phyloP scores from a whole-genome alignment of 2,888 invertebrate species.

The Erebia epiphron region DNA sequence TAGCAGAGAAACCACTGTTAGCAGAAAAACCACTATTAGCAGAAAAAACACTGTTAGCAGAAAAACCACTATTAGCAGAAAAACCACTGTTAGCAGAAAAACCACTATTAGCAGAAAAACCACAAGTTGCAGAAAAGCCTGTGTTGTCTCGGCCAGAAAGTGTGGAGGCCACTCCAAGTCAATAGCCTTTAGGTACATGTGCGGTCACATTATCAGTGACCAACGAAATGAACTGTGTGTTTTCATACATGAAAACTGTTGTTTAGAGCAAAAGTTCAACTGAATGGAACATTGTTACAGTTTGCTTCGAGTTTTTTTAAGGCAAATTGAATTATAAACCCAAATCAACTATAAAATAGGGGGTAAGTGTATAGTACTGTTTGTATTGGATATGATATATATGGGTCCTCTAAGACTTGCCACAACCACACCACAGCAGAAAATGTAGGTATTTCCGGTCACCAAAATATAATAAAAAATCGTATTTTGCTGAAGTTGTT shows the following conservation, averaged over 20 bases:
- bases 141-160: slow-evolving; percentile 61
- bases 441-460: too few species aligned
- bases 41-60: slow-evolving; percentile 48
- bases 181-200: slow-evolving; percentile 72
- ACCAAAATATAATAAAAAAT: too few species aligned
- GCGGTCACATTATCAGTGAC: slow-evolving; percentile 55
- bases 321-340: slow-evolving; percentile 31
- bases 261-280: slow-evolving; percentile 49
- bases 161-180: slow-evolving; percentile 65
- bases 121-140: slow-evolving; percentile 65
- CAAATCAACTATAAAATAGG: slow-evolving; percentile 21
- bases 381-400: slow-evolving; percentile 5
- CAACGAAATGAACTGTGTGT: slow-evolving; percentile 68
- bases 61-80: slow-evolving; percentile 51
- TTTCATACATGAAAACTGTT: slow-evolving; percentile 73
- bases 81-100: slow-evolving; percentile 47
- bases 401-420: too few species aligned
- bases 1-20: slow-evolving; percentile 54
- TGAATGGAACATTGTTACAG: slow-evolving; percentile 22
- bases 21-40: slow-evolving; percentile 58
- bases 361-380: slow-evolving; percentile 25
- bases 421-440: too few species aligned
- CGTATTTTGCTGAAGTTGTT: too few species aligned
- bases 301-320: slow-evolving; percentile 35
- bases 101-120: slow-evolving; percentile 50